Evolutionary conservation across 2,888 invertebrate species (phyloP), one percentile per base, ranked within the genome.

Genomic region (Stenoptilia bipunctidactyla): DNA sequence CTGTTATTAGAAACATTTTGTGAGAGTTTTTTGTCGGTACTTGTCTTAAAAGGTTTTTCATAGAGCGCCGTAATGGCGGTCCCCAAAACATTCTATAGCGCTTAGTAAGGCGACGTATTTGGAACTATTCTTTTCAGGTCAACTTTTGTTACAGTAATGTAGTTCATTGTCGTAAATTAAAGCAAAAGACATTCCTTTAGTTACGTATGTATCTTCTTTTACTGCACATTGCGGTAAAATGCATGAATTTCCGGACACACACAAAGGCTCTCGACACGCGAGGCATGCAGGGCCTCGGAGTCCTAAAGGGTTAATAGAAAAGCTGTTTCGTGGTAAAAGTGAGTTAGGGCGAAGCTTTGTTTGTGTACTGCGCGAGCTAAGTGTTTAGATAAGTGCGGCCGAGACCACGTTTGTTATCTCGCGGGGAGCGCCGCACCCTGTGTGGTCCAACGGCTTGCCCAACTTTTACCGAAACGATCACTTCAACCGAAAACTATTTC

Each of bases 301-400:
- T 61, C 66, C 66, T 69, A 72, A 73, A 73, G 73, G 74, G 72
- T 73, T 76, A 71, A 75, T 65, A 59, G 63, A 69, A 72, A 76
- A 66, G 72, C 66, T 64, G 58, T 68, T 77, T 73, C 64, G 65
- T 70, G 66, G 75, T 79, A 80, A 82, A 80, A 80, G 66, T 70
- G 58, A 75, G 75, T 75, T 69, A 70, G 67, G 68, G 67, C 65
- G 67, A 61, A 66, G 72, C 72, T 74, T 75, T 83, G 79, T 82
- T 82, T 82, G 75, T 79, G 69, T 72, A 72, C 64, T 68, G 73
- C 63, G 66, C 66, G 70, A 67, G 72, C 70, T 74, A 74, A 82
- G 83, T 82, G 83, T 82, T 83, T 83, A 77, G 76, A 80, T 82
- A 83, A 83, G 80, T 79, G 80, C 69, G 70, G 65, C 66, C 61